Percentiles rank a stretch among this genome's conserved stretches.
phyloP scores from a whole-genome alignment of 2,888 invertebrate genomes.

The Idaea dimidiata region DNA sequence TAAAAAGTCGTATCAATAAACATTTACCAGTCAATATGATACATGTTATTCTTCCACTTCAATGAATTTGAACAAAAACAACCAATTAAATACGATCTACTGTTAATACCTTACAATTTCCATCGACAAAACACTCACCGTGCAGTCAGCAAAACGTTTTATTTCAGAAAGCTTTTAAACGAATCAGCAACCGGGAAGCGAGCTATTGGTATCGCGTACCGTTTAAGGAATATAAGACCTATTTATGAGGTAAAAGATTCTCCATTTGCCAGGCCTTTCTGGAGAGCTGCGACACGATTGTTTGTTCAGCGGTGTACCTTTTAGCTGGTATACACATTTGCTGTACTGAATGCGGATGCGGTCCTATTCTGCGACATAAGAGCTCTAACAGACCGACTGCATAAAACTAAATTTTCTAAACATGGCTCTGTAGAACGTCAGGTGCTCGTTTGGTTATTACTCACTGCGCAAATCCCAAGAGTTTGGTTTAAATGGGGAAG shows the following conservation, averaged over 20 bases:
- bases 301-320: slow-evolving; percentile 48
- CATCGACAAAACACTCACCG: slow-evolving; percentile 25
- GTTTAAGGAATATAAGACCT: slow-evolving; percentile 36
- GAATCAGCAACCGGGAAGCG: slow-evolving; percentile 32
- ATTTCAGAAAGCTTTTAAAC: slow-evolving; percentile 45
- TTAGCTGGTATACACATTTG: slow-evolving; percentile 39
- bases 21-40: not conserved
- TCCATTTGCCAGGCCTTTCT: slow-evolving; percentile 23
- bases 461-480: not conserved
- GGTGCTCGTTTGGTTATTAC: not conserved
- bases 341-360: slow-evolving; percentile 9
- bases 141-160: slow-evolving; percentile 30
- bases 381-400: not conserved
- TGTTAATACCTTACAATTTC: slow-evolving; percentile 7
- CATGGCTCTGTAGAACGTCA: not conserved
- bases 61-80: not conserved
- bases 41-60: not conserved
- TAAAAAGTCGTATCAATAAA: not conserved
- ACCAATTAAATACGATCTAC: slow-evolving; percentile 1
- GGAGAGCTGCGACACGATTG: slow-evolving; percentile 31
- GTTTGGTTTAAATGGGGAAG: too few relatives aligned
- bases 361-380: not conserved
- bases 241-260: slow-evolving; percentile 38
- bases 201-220: slow-evolving; percentile 39
- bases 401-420: not conserved